Base-by-base conservation (phyloP, 2,888 invertebrate species). In the Apodemia hepburni region DNA sequence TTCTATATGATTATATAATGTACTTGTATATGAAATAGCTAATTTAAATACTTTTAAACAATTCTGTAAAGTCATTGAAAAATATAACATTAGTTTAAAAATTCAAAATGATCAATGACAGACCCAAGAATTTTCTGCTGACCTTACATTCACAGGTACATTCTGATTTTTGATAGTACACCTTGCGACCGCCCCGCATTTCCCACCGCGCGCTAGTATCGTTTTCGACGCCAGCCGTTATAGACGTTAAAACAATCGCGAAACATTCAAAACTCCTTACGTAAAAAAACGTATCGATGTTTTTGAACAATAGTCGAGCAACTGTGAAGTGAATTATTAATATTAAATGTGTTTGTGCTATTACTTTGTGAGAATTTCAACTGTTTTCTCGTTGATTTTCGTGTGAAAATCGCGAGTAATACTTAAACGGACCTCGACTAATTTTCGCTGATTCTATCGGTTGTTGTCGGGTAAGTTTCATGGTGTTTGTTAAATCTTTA, bases 361-460 rank as follows among this genome's bases (percentile, higher is more conserved):
- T 75, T 73, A 70, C 65, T 68, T 63, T 71, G 71, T 79, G 79
- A 75, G 70, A 60, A 60, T 74, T 68, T 68, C 61, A 66, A 67
- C 58, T 68, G 81, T 83, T 86, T 85, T 86, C 70, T 71, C 77
- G 85, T 78, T 29, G 84, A 73, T 88, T 88, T 86, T 83, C 72
- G 67, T 71, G 74, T 70, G 73, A 76, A 85, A 88, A 88, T 84
- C 81, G 73, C 83, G 77, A 75, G 78, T 78, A 81, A 88, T 83
- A 84, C 80, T 80, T 76, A 79, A 82, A 81, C 84, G 84, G 84
- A 84, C 84, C 84, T 78, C 73, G 73, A 79, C 78, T 82, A 84
- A 85, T 84, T 84, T 77, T 71, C 62, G 57, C 76, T 73, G 76
- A 75, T 82, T 81, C 73, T 71, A 81, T 81, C 80, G 74, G 77